A percentile compares a stretch with the other conserved stretches of the same genome.
Conservation (phyloP, 2,888 invertebrate genomes). For the Liopterus haemorrhoidalis region DNA sequence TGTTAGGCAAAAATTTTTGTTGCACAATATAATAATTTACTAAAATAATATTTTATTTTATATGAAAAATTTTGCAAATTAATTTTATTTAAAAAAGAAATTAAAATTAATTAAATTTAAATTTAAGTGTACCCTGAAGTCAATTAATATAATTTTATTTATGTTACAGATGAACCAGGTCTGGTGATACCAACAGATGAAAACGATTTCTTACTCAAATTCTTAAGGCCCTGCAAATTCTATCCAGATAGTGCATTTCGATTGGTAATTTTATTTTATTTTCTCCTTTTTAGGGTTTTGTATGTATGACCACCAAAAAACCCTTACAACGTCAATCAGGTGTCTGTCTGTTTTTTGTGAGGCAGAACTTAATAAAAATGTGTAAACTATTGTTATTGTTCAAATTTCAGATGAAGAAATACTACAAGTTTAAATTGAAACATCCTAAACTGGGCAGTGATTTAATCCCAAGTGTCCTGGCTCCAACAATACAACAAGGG, state of each 20-base stretch:
- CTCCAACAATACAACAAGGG: constrained; percentile 58
- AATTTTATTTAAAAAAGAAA: too few species aligned
- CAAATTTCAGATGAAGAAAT: constrained; percentile 61
- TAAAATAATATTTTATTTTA: too few species aligned
- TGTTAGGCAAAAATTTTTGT: too few species aligned
- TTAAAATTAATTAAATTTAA: too few species aligned
- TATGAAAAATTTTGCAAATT: too few species aligned
- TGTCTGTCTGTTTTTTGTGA: neutral
- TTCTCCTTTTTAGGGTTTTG: too few species aligned
- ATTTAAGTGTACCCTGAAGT: too few species aligned
- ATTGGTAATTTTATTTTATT: constrained; percentile 50
- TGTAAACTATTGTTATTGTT: constrained; percentile 2
- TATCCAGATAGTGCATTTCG: constrained; percentile 75
- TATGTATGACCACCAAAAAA: too few species aligned
- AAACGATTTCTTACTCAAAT: constrained; percentile 69
- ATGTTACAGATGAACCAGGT: constrained; percentile 55
- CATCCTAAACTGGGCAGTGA: constrained; percentile 58
- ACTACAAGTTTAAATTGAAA: constrained; percentile 61
- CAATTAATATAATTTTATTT: too few species aligned
- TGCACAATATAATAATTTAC: too few species aligned
- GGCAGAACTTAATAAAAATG: neutral
- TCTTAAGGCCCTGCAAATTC: constrained; percentile 80
- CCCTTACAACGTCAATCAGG: too few species aligned
- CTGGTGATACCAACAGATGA: constrained; percentile 60
- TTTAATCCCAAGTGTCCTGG: constrained; percentile 57